Base-by-base conservation (phyloP, 2,797 vertebrate species). In the Sebastes variabilis region DNA sequence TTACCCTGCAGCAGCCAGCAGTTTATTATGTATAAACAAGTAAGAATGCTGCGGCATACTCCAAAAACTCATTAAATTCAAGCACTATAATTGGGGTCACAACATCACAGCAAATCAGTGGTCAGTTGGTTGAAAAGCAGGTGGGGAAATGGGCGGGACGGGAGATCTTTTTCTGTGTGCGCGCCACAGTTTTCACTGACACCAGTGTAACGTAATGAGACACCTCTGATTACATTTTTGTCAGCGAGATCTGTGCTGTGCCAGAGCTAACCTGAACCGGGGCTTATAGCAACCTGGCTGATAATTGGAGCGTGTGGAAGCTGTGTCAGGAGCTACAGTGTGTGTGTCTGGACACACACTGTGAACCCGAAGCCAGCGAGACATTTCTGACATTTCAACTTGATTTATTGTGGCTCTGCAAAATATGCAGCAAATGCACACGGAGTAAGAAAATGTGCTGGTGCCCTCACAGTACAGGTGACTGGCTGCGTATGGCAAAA, bases 221-320 rank as follows among this genome's bases (percentile, higher is more conserved):
- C 91, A 89, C 77, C 69, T 86, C 75, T 88, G 75, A 93, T 95
- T 90, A 83, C 59, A 72, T 86, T 89, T 87, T 87, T 71, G 84
- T 87, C 88, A 84, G 83, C 18, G 64, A 69, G 74, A 80, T 81
- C 55, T 69, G 22, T 54, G 65, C 38, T 38, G 64, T 38, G 56
- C 79, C 60, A 58, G 78, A 61, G 61, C 54, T 78, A 87, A 87
- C 68, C 81, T 76, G 79, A 87, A 87, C 79, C 58, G 27, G 72
- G 56, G 56, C 59, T 66, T 36, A 55, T 22, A 64, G 62, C 54
- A 83, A 82, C 84, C 76, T 75, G 81, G 73, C 83, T 81, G 88
- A 83, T 91, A 91, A 92, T 64, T 90, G 77, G 77, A 87, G 89
- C 34, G 13, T 88, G 86, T 78, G 78, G 73, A 88, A 86, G 83